Evolutionary conservation across 2,797 vertebrate genomes (phyloP).

Genomic region (Rhinophrynus dorsalis): DNA sequence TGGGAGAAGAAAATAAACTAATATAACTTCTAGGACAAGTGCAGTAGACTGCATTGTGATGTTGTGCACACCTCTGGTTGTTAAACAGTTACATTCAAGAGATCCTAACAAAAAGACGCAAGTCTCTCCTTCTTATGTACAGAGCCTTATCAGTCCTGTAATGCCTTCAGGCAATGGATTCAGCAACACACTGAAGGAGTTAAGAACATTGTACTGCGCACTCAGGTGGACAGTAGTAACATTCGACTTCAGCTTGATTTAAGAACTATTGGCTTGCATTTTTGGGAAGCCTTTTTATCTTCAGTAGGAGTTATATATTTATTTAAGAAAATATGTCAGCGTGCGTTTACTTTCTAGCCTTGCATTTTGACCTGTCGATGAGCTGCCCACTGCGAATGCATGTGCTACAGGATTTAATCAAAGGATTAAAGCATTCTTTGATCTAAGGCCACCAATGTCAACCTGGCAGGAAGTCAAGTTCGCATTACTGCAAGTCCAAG

Average conservation of each 20-base stretch:
- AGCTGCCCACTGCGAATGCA: conserved; percentile 26
- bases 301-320: conserved; percentile 19
- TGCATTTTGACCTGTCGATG: conserved; percentile 25
- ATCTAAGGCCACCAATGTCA: conserved; percentile 33
- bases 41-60: too few relatives aligned
- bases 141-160: background rate
- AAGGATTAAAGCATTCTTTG: conserved; percentile 35
- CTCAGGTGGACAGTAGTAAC: conserved; percentile 7
- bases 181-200: background rate
- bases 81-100: too few relatives aligned
- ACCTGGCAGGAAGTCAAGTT: conserved; percentile 32
- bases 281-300: conserved; percentile 14
- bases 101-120: too few relatives aligned
- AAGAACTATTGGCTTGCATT: conserved; percentile 13
- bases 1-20: too few relatives aligned
- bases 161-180: too few relatives aligned
- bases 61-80: too few relatives aligned
- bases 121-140: background rate
- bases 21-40: too few relatives aligned
- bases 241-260: conserved; percentile 18
- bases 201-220: conserved; percentile 4
- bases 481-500: conserved; percentile 15
- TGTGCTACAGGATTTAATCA: conserved; percentile 44
- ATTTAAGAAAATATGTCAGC: conserved; percentile 28
- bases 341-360: conserved; percentile 28